These are phyloP conservation scores for Acipenser oxyrinchus DNA, from an alignment of 2,797 vertebrate genomes.

Conservation along the genomic window DNA sequence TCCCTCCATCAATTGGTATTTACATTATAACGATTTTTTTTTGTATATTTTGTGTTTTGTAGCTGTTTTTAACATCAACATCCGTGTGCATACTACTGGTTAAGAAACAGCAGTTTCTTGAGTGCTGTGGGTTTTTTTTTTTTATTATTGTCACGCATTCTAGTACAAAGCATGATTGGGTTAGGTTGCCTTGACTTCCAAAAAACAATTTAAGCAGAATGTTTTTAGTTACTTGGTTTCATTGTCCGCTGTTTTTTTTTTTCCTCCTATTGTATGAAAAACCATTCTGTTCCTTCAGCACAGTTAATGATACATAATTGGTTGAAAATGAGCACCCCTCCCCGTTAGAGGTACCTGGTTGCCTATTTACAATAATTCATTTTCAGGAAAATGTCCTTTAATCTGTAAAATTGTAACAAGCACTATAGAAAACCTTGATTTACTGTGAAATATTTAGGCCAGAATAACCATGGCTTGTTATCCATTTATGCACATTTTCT, in stretches of 20 bases:
- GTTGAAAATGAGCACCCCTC: background rate
- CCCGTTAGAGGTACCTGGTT: constrained; percentile 2
- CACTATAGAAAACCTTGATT: constrained; percentile 7
- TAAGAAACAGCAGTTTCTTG: no score
- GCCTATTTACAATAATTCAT: constrained; percentile 13
- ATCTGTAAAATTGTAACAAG: no score
- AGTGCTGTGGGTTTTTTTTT: no score
- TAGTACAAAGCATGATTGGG: no score
- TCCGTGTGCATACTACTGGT: no score
- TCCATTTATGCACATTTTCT: constrained; percentile 12
- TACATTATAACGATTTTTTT: no score
- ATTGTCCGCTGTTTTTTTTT: background rate
- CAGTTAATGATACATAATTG: constrained; percentile 11
- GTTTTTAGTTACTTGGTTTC: background rate
- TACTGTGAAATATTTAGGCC: background rate
- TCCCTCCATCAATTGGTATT: no score
- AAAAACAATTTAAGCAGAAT: no score
- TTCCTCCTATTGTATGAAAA: background rate
- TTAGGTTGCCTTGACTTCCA: no score
- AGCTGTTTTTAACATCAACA: no score
- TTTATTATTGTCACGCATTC: no score
- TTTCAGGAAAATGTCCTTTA: background rate
- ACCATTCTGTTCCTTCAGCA: background rate
- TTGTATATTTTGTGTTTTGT: no score
- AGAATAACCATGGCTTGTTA: background rate